These are phyloP conservation scores for Urocynchramus pylzowi DNA, from an alignment of 2,113 vertebrate genomes.

Conservation along the genomic window DNA sequence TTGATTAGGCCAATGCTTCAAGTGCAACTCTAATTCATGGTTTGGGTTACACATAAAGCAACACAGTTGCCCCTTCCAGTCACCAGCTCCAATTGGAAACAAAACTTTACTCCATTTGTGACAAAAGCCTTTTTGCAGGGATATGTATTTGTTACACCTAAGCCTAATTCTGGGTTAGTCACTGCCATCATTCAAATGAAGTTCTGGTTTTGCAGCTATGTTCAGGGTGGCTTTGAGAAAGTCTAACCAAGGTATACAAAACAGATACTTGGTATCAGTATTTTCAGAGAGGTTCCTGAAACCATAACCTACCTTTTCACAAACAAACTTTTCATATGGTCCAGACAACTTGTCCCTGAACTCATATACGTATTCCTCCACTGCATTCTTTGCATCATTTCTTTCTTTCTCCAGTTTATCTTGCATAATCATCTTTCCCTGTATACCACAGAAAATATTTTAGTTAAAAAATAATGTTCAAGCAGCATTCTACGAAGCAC, in stretches of 20 bases:
- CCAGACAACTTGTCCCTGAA: slow-evolving; percentile 79
- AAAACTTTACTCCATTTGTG: neutral
- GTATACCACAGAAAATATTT: neutral
- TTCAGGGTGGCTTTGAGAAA: neutral
- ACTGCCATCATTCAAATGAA: neutral
- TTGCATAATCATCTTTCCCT: slow-evolving; percentile 84
- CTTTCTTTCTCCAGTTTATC: slow-evolving; percentile 81
- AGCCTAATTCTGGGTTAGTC: neutral
- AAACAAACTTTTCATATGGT: slow-evolving; percentile 73
- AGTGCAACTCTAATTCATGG: neutral
- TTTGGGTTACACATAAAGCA: neutral
- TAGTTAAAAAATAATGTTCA: neutral
- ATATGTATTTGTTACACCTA: neutral
- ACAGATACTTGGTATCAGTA: neutral
- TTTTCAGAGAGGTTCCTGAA: neutral
- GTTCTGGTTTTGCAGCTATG: neutral
- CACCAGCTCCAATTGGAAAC: neutral
- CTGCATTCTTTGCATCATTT: slow-evolving; percentile 81
- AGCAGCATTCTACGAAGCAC: neutral
- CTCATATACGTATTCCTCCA: slow-evolving; percentile 82
- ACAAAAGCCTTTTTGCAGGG: neutral
- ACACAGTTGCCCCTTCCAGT: neutral
- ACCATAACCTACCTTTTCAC: slow-evolving; percentile 66
- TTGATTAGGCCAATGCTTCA: neutral
- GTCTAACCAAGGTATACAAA: neutral